These are phyloP conservation scores for Nomada ferruginata DNA, from an alignment of 2,888 invertebrate species.

Conservation along the genomic window DNA sequence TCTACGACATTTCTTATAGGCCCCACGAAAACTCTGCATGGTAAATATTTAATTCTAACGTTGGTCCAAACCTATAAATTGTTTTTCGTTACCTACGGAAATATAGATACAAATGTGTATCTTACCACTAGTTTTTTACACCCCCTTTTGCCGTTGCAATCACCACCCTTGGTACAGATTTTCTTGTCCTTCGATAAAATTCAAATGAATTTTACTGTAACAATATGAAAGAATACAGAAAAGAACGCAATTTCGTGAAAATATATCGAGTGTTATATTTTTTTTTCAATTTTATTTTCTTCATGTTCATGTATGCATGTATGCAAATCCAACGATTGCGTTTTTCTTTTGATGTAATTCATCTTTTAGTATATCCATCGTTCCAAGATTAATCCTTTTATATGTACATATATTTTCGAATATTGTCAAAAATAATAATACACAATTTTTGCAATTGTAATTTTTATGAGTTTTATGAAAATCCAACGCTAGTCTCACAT, in stretches of 20 bases:
- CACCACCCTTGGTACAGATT: not conserved
- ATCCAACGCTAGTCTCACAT: slow-evolving; percentile 4
- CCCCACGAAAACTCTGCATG: not conserved
- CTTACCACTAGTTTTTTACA: slow-evolving; percentile 3
- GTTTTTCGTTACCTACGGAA: not conserved
- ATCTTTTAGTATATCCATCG: slow-evolving; percentile 36
- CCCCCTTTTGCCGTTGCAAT: not conserved
- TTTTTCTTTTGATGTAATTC: slow-evolving; percentile 31
- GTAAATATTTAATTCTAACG: not conserved
- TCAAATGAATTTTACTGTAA: not conserved
- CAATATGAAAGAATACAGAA: not conserved
- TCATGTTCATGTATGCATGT: slow-evolving; percentile 61
- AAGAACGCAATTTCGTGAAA: slow-evolving; percentile 9
- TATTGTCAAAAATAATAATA: slow-evolving; percentile 24
- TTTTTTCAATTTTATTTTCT: slow-evolving; percentile 61
- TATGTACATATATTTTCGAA: slow-evolving; percentile 25
- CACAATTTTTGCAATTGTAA: slow-evolving; percentile 23
- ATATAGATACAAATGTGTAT: not conserved
- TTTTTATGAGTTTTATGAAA: slow-evolving; percentile 26
- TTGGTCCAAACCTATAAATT: not conserved
- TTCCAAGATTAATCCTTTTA: slow-evolving; percentile 22
- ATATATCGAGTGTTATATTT: not conserved
- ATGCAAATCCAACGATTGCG: slow-evolving; percentile 58
- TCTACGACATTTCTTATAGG: not conserved
- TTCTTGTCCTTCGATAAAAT: not conserved